A percentile compares a stretch with the other conserved stretches of the same genome.
These are phyloP conservation scores for Allobates femoralis DNA, from an alignment of 2,797 vertebrate species.

Conservation along the genomic window DNA sequence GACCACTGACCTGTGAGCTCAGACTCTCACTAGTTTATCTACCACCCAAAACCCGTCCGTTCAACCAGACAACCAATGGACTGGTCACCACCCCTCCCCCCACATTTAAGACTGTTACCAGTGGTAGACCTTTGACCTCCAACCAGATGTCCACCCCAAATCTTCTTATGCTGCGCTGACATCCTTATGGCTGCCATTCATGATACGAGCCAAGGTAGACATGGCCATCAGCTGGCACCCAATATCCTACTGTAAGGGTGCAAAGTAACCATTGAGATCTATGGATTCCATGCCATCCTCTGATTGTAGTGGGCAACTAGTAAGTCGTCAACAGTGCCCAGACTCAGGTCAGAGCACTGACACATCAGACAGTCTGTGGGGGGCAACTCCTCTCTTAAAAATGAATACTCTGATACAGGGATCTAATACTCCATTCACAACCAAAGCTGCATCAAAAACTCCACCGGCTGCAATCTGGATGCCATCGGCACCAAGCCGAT, in stretches of 20 bases:
- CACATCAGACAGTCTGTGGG: constrained; percentile 23
- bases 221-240: neutral
- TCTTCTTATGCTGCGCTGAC: neutral
- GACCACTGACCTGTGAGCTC: neutral
- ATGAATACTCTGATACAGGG: neutral
- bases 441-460: neutral
- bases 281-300: neutral
- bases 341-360: neutral
- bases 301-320: neutral
- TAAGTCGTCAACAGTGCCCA: neutral
- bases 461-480: neutral
- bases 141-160: neutral
- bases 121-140: neutral
- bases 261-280: neutral
- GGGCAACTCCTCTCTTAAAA: neutral
- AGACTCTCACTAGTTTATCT: neutral
- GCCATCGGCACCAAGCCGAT: too few relatives aligned
- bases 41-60: too few relatives aligned
- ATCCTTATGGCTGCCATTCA: neutral
- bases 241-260: too few relatives aligned
- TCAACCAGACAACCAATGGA: neutral
- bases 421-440: neutral
- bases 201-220: neutral
- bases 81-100: too few relatives aligned
- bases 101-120: neutral